Evolutionary conservation across 2,888 invertebrate genomes (phyloP).

Genomic region (Spodoptera littoralis): DNA sequence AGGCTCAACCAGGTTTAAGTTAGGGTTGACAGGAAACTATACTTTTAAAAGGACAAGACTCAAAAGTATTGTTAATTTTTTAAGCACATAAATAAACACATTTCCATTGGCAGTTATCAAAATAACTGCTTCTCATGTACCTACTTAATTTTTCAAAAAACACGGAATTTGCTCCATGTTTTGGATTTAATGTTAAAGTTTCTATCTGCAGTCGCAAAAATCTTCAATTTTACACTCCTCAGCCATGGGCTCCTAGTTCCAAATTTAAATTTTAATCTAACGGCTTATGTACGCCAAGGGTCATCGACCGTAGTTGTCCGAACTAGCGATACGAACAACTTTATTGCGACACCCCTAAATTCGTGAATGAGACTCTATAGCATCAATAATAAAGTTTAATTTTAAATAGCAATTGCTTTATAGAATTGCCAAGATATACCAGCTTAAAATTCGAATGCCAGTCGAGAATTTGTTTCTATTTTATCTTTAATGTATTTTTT

Average conservation of each 20-base stretch:
- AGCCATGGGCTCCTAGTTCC: slow-evolving; percentile 62
- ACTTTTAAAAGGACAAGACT: neutral
- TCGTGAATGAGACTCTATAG: slow-evolving; percentile 59
- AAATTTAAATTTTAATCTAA: slow-evolving; percentile 85
- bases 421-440: slow-evolving; percentile 12
- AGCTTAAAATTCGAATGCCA: slow-evolving; percentile 40
- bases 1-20: slow-evolving; percentile 65
- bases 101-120: too few relatives aligned
- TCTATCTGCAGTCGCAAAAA: slow-evolving; percentile 1
- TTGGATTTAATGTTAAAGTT: neutral
- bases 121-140: too few relatives aligned
- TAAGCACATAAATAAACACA: too few relatives aligned
- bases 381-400: slow-evolving; percentile 58
- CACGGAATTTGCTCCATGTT: too few relatives aligned
- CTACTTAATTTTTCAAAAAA: too few relatives aligned
- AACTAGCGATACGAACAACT: slow-evolving; percentile 69
- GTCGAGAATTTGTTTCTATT: slow-evolving; percentile 16
- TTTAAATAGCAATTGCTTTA: slow-evolving; percentile 58
- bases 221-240: slow-evolving; percentile 5
- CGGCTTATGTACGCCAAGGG: slow-evolving; percentile 74
- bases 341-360: slow-evolving; percentile 58
- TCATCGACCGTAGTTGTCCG: slow-evolving; percentile 80
- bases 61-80: neutral
- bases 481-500: slow-evolving; percentile 13
- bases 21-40: slow-evolving; percentile 25